Base-by-base conservation (phyloP, 1,140 invertebrate species). In the Riptortus pedestris region DNA sequence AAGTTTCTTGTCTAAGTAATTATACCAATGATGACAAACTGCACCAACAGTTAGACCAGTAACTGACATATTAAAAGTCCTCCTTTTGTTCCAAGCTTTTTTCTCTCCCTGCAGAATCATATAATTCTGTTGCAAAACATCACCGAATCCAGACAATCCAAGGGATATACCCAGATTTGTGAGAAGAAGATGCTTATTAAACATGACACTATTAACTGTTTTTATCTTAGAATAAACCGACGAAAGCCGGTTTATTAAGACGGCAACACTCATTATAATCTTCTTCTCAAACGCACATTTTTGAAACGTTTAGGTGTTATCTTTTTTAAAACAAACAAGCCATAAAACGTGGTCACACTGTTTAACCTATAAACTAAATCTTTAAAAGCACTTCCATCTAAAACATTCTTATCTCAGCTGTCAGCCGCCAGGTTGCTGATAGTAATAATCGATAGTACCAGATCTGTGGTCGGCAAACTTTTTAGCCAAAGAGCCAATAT, bases 1-100 rank as follows among this genome's bases (percentile, higher is more conserved):
- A 22, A 91, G 73, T 70, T 76, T 77, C 64, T 75, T 77, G 71
- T 93, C 89, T 68, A 92, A 74, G 63, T 81, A 78, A 58, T 79
- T 77, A 71, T 93, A 92, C 89, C 91, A 91, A 73, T 87, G 82
- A 73, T 95, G 92, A 71, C 88, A 91, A 3, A 91, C 73, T n/a
- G 89, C 73, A 27, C 91, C 91, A 3, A 92, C 79, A 16, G 85
- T 82, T 38, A 85, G 75, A 18, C 93, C 92, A 45, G 87, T 86
- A 47, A 83, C 76, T 2, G 83, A 82, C 87, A 95, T 93, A 64
- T 93, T 83, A 63, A 76, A 72, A 2, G 89, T 91, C 71, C 92
- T 79, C 51, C 71, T 78, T 24, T 68, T 68, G 72, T 88, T 80
- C 79, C 83, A 92, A 64, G 76, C 73, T 59, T 74, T 68, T n/a